phyloP scores from a whole-genome alignment of 2,113 vertebrate genomes.

The Urocynchramus pylzowi region DNA sequence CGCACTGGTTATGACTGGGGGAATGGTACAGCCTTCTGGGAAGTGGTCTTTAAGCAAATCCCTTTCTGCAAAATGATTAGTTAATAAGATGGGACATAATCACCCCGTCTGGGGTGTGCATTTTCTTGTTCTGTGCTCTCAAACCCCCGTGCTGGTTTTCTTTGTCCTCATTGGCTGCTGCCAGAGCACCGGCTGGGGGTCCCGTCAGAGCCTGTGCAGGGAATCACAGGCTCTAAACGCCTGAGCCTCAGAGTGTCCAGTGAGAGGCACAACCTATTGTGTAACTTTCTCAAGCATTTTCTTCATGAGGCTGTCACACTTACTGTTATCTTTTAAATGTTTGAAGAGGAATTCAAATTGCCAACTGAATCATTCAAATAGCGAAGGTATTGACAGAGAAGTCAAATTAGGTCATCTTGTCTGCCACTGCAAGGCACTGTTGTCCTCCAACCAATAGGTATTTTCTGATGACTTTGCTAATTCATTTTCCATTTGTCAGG shows the following conservation, averaged over 20 bases:
- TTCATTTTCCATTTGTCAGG: background rate
- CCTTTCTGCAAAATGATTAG: constrained; percentile 43
- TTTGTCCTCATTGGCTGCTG: background rate
- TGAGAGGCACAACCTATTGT: fast-evolving
- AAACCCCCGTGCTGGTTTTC: background rate
- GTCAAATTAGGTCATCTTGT: background rate
- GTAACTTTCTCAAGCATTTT: background rate
- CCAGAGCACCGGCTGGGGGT: background rate
- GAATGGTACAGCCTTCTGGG: background rate
- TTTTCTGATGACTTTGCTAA: background rate
- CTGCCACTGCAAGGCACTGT: background rate
- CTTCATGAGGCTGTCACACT: background rate
- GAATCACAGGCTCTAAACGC: fast-evolving
- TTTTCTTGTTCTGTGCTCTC: background rate
- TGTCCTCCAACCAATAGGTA: background rate
- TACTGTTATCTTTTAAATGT: background rate
- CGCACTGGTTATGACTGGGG: background rate
- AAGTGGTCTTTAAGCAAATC: constrained; percentile 45
- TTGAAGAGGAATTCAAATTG: background rate
- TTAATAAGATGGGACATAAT: constrained; percentile 58
- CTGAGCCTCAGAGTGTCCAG: background rate
- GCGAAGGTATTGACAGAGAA: background rate
- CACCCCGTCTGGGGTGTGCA: background rate
- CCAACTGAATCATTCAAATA: background rate
- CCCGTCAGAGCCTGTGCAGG: background rate